Evolutionary conservation across 2,797 vertebrate species (phyloP), one percentile per base, ranked within the genome.

Genomic region (Melopsittacus undulatus): DNA sequence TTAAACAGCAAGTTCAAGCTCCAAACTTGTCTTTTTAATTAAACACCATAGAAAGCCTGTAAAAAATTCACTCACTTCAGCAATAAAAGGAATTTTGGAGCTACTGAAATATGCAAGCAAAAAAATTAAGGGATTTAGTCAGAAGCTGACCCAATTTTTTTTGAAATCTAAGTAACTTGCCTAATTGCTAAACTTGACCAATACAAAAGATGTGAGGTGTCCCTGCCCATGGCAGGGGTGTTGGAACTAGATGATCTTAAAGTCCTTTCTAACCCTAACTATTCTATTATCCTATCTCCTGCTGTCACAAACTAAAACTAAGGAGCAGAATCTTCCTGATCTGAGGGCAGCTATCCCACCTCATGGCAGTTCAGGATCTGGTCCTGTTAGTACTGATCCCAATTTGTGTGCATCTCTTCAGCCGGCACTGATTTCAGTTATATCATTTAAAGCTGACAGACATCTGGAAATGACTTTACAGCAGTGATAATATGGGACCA

Each of bases 11-110:
- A 88, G 43, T 94, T 94, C 74, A 69, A 84, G 77, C n/a, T 79
- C 57, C 85, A 91, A 89, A 89, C 16, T 89, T 79, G 56, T 82
- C 34, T 67, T 84, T 92, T 89, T 84, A 95, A 96, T 91, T 91
- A 93, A 90, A 76, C 27, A 82, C 40, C 24, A 87, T 0, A 4
- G 24, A 72, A 92, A 81, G 10, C 17, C 59, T 81, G 23, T 4
- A 74, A 85, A 92, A 85, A 86, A 42, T 12, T n/a, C n/a, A 59
- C 10, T 84, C 51, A 52, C 49, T 89, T 74, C 38, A 77, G 16
- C 48, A 64, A 42, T 36, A 49, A 76, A 88, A 87, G 15, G 36
- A 72, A 83, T 75, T 94, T 64, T 38, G 17, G 38, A 87, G 27
- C 27, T 75, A 74, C 23, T 52, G 14, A 22, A 74, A 2, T 4